phyloP scores from a whole-genome alignment of 2,888 invertebrate genomes.

The Sceliomorpha sp. region DNA sequence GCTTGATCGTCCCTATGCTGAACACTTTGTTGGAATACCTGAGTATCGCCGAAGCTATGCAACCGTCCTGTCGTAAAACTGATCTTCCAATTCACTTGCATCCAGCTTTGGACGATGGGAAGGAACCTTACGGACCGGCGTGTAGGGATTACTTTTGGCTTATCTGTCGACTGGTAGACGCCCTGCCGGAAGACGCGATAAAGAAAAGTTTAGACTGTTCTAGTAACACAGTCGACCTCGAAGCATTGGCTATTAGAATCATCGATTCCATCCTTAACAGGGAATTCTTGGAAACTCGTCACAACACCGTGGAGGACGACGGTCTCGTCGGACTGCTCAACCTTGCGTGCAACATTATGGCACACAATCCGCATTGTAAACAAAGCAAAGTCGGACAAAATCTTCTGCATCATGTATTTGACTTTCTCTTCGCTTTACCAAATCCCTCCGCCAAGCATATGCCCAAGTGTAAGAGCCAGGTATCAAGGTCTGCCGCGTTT shows the following conservation, averaged over 20 bases:
- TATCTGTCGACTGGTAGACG: constrained; percentile 92
- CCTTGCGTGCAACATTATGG: constrained; percentile 92
- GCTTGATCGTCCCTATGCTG: constrained; percentile 88
- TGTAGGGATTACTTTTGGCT: constrained; percentile 98
- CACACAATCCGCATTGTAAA: constrained; percentile 94
- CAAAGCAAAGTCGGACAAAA: constrained; percentile 88
- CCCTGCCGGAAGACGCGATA: constrained; percentile 89
- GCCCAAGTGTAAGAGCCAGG: constrained; percentile 95
- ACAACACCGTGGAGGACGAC: constrained; percentile 92
- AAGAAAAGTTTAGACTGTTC: constrained; percentile 84
- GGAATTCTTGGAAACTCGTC: constrained; percentile 91
- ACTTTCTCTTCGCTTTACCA: constrained; percentile 94
- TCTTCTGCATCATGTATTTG: constrained; percentile 87
- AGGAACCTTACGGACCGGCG: constrained; percentile 96
- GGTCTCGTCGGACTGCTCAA: constrained; percentile 93
- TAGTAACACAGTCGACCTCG: constrained; percentile 85
- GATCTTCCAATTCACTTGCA: constrained; percentile 81
- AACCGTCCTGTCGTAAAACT: constrained; percentile 80
- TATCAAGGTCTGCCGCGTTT: constrained; percentile 94
- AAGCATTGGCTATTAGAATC: constrained; percentile 87
- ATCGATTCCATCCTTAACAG: constrained; percentile 88
- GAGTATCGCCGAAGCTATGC: constrained; percentile 92
- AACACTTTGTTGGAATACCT: constrained; percentile 90
- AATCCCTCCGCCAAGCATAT: constrained; percentile 91
- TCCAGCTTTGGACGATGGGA: constrained; percentile 85